Conservation (phyloP, 1,140 invertebrate species). For the Phthorimaea operculella region DNA sequence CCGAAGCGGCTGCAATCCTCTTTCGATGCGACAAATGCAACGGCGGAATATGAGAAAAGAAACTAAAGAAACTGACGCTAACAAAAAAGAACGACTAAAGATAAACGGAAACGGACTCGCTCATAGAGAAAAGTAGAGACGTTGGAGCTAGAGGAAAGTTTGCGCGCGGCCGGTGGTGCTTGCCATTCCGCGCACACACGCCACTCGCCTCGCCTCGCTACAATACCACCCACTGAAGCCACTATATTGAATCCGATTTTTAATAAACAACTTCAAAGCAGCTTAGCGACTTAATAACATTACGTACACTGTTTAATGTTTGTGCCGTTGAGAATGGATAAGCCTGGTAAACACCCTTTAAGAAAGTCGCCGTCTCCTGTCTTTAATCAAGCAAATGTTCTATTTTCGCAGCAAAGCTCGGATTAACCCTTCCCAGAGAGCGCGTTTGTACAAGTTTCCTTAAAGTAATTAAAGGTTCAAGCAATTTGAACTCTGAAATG, state of each 20-base stretch:
- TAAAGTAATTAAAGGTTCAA: slow-evolving; percentile 56
- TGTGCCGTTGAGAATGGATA: slow-evolving; percentile 13
- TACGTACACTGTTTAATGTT: slow-evolving; percentile 15
- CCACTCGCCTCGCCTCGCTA: slow-evolving; percentile 17
- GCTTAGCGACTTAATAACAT: not conserved
- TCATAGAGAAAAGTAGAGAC: slow-evolving; percentile 57
- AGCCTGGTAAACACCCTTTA: slow-evolving; percentile 20
- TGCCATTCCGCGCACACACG: slow-evolving; percentile 42
- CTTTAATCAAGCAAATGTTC: slow-evolving; percentile 50
- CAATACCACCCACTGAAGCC: not conserved
- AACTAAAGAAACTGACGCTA: slow-evolving; percentile 43
- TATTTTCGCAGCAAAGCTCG: slow-evolving; percentile 42
- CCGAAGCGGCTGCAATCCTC: slow-evolving; percentile 12
- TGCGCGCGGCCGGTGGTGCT: slow-evolving; percentile 42
- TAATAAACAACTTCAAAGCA: not conserved
- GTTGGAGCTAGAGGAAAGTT: slow-evolving; percentile 55
- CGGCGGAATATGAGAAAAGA: slow-evolving; percentile 50
- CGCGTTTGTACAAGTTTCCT: slow-evolving; percentile 49
- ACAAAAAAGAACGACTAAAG: slow-evolving; percentile 48
- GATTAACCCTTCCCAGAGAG: slow-evolving; percentile 40
- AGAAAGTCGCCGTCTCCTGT: slow-evolving; percentile 29
- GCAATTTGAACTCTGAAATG: slow-evolving; percentile 44
- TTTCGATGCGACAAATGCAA: slow-evolving; percentile 41
- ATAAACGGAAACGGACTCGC: slow-evolving; percentile 60
- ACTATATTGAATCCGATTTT: not conserved